Percentiles rank a stretch among this genome's conserved stretches.
phyloP scores from a whole-genome alignment of 2,888 invertebrate species.

The Pandemis heparana region DNA sequence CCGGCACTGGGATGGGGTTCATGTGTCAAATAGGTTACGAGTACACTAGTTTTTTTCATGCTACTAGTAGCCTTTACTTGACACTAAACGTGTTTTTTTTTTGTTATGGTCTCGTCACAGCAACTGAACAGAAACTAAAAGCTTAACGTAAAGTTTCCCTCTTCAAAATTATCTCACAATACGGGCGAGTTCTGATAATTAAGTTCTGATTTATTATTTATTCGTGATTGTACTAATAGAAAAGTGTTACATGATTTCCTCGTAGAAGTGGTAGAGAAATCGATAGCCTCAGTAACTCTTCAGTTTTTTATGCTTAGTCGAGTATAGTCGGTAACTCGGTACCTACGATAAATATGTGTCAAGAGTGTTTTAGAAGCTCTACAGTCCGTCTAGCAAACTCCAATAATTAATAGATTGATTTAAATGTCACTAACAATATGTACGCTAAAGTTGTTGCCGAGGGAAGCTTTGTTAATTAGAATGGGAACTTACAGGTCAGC shows the following conservation, averaged over 20 bases:
- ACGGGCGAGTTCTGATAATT: slow-evolving; percentile 22
- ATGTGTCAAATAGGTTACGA: too few species aligned
- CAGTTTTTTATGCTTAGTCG: neutral
- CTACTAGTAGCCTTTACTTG: too few species aligned
- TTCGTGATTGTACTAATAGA: slow-evolving; percentile 31
- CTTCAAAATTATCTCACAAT: slow-evolving; percentile 21
- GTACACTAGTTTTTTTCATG: too few species aligned
- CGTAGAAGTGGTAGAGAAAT: slow-evolving; percentile 14
- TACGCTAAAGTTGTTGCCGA: neutral
- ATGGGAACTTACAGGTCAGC: neutral
- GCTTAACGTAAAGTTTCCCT: neutral
- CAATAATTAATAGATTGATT: neutral
- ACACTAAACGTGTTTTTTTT: neutral
- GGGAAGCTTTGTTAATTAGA: neutral
- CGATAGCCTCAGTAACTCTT: slow-evolving; percentile 13
- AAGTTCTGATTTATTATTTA: slow-evolving; percentile 35
- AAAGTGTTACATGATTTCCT: slow-evolving; percentile 20
- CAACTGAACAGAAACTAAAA: neutral
- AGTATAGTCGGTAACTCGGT: too few species aligned
- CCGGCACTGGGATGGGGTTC: too few species aligned
- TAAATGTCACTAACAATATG: neutral
- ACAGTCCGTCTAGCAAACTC: neutral
- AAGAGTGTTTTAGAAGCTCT: neutral
- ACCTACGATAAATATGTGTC: neutral
- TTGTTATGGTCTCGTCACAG: neutral